Conservation (phyloP, 2,888 invertebrate species). For the Hyalella azteca region DNA sequence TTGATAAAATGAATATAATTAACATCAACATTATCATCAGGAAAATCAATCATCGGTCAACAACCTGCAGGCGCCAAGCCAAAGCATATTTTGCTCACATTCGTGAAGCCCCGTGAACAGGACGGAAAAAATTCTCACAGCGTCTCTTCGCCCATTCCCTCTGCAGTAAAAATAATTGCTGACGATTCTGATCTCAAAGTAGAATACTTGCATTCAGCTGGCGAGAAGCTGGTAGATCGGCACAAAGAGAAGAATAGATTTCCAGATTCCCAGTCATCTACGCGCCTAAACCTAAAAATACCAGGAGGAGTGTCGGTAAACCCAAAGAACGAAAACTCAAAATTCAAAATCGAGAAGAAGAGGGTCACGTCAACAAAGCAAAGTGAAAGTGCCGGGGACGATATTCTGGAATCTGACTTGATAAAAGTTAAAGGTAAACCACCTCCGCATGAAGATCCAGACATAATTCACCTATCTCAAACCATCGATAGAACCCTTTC, state of each 20-base stretch:
- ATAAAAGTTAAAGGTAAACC: background rate
- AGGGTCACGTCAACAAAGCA: background rate
- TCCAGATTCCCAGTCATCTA: background rate
- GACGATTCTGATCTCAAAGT: background rate
- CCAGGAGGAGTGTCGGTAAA: background rate
- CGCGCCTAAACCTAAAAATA: background rate
- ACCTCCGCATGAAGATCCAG: conserved; percentile 10
- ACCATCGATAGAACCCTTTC: background rate
- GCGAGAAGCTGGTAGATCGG: too few relatives aligned
- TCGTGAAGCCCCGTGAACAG: background rate
- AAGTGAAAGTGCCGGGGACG: background rate
- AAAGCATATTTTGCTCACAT: conserved; percentile 2
- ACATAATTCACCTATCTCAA: background rate
- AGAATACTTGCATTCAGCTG: background rate
- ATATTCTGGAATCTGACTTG: background rate
- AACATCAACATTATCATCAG: too few relatives aligned
- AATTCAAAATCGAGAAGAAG: background rate
- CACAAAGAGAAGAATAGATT: background rate
- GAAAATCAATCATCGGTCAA: too few relatives aligned
- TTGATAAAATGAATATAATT: too few relatives aligned
- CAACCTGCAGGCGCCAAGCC: too few relatives aligned
- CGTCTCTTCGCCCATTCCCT: background rate
- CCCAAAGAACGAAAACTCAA: background rate
- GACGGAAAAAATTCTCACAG: background rate
- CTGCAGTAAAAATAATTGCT: background rate